Base-by-base conservation (phyloP, 2,113 vertebrate genomes). In the Craseonycteris thonglongyai region DNA sequence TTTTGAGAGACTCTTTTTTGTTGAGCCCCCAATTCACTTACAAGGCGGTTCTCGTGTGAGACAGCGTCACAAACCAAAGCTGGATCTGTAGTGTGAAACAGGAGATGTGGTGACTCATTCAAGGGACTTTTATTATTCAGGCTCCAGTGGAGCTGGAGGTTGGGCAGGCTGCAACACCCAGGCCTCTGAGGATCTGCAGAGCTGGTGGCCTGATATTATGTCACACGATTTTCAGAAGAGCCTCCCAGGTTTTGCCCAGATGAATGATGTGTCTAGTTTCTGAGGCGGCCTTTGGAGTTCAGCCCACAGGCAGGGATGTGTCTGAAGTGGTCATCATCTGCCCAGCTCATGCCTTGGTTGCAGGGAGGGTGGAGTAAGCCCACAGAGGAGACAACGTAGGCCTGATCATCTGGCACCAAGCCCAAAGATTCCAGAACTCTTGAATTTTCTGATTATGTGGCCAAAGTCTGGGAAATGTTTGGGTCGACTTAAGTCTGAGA, bases 381-480 rank as follows among this genome's bases (percentile, higher is more conserved):
- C 38, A 4, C 14, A 24, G 61, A 82, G 38, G 71, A 47, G 51
- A 82, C 71, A 30, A 63, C 4, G 0, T 7, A 80, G 59, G 93
- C 61, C 83, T 91, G 89, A 75, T 59, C 82, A 38, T 24, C 18
- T 89, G 79, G 63, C 59, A 78, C 49, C 47, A 49, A 54, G 74
- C 49, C 89, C 65, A 91, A 13, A 69, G 54, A 93, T 76, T 91
- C 79, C 74, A 95, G 71, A 86, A 66, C 65, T 80, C 68, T 91
- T 78, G 95, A 94, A 94, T 96, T 91, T 96, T 91, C 74, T 84
- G 79, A 91, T 91, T 95, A 56, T 81, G 86, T 95, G 56, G 93
- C 85, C 84, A 93, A 94, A 87, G 59, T 89, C 90, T 96, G 92
- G 83, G 71, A 95, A 94, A 78, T 80, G 59, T 95, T 95, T 93